A percentile compares a stretch with the other conserved stretches of the same genome.
Conservation (phyloP, 2,888 invertebrate genomes). For the Drosophila macrothrix region DNA sequence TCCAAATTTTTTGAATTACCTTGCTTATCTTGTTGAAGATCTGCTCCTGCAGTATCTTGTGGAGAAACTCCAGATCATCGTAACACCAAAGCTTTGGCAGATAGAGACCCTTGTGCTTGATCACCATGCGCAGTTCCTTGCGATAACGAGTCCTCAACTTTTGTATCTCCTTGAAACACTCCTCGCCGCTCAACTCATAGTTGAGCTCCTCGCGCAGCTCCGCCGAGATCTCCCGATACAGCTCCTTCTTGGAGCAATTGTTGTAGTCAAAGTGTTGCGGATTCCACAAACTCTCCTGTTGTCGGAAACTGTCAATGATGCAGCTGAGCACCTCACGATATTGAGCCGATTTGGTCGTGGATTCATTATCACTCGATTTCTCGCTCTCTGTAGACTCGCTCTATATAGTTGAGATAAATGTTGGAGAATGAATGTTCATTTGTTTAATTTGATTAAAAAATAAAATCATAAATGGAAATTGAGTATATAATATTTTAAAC, state of each 20-base stretch:
- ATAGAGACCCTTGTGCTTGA: slow-evolving; percentile 78
- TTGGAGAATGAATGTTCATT: neutral
- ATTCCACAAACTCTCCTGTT: slow-evolving; percentile 77
- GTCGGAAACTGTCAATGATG: slow-evolving; percentile 66
- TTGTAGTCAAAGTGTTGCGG: slow-evolving; percentile 68
- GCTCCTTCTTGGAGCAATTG: slow-evolving; percentile 64
- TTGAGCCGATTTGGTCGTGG: slow-evolving; percentile 62
- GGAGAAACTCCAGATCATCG: slow-evolving; percentile 79
- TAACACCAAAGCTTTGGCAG: slow-evolving; percentile 82
- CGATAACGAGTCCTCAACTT: slow-evolving; percentile 79
- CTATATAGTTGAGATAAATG: neutral
- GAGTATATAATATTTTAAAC: neutral
- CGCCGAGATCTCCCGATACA: slow-evolving; percentile 62
- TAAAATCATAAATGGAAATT: neutral
- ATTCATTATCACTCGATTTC: slow-evolving; percentile 63
- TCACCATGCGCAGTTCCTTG: slow-evolving; percentile 74
- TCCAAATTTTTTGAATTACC: slow-evolving; percentile 39
- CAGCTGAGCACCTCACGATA: slow-evolving; percentile 74
- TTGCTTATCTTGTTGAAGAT: slow-evolving; percentile 73
- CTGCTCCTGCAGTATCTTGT: slow-evolving; percentile 74
- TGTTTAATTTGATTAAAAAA: neutral
- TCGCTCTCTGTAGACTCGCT: slow-evolving; percentile 63
- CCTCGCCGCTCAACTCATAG: slow-evolving; percentile 65
- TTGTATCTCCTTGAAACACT: slow-evolving; percentile 75
- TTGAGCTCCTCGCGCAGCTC: slow-evolving; percentile 66